Conservation (phyloP, 2,797 vertebrate species). For the Sebastes alutus region DNA sequence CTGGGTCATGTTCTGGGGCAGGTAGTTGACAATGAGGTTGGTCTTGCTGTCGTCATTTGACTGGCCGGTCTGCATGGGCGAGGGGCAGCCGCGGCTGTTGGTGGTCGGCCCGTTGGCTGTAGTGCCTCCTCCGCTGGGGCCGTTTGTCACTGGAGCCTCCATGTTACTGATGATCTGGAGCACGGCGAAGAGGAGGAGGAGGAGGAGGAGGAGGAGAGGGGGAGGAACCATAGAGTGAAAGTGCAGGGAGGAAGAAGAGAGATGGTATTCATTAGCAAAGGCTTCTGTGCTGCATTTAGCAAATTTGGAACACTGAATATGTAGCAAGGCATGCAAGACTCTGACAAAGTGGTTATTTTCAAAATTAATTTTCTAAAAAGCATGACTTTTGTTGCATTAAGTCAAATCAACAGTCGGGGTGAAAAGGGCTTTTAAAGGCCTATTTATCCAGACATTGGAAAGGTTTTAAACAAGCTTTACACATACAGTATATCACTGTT, state of each 20-base stretch:
- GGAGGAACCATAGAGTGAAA: background rate
- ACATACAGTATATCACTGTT: background rate
- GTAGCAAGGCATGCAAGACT: background rate
- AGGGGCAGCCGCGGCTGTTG: conserved; percentile 99
- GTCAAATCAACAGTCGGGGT: background rate
- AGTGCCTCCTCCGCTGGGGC: conserved; percentile 89
- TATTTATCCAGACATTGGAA: background rate
- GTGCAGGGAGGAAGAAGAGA: conserved; percentile 5
- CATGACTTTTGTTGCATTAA: conserved; percentile 3
- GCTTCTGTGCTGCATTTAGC: background rate
- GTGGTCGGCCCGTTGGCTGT: conserved; percentile 97
- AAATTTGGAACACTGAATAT: conserved; percentile 6
- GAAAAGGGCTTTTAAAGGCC: conserved; percentile 8
- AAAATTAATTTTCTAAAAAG: background rate
- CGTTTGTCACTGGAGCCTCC: conserved; percentile 99
- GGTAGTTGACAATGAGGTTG: conserved; percentile 99
- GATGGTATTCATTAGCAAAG: conserved; percentile 7
- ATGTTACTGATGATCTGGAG: conserved; percentile 99
- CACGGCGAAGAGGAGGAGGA: background rate
- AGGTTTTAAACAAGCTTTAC: background rate
- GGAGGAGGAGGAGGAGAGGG: background rate
- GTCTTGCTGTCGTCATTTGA: conserved; percentile 99
- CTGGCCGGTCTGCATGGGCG: conserved; percentile 97
- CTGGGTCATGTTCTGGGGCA: conserved; percentile 99
- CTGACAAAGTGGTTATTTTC: conserved; percentile 13